Base-by-base conservation (phyloP, 2,888 invertebrate genomes). In the Pollenia amentaria region DNA sequence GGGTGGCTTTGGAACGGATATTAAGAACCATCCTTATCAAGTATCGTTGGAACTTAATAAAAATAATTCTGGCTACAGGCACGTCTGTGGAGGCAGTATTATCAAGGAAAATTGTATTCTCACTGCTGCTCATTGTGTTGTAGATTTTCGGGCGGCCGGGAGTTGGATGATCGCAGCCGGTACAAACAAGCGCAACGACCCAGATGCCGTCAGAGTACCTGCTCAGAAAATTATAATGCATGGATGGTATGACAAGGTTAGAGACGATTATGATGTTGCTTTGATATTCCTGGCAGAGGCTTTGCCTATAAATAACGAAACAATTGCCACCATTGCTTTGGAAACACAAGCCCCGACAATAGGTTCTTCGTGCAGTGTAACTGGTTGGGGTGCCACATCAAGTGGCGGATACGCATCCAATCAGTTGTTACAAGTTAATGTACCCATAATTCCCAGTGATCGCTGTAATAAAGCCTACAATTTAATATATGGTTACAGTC, bases 261-360 rank as follows among this genome's bases (percentile, higher is more conserved):
- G 70, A 9, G 89, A 87, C 6, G 95, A 95, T 86, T 94, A 94
- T 84, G 95, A 96, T 81, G 92, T 95, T 10, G 95, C 95, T 0
- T 85, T 95, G 0, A 46, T 92, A 11, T 87, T 91, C n/a, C 75
- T 92, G 1, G 73, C 82, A 0, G 82, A 89, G 0, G 87, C 89
- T 0, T 70, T 92, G 29, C 89, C 89, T 0, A 11, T 92, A 10
- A 87, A 88, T 14, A 46, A 86, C 8, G 65, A 62, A 0, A 86
- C 87, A 18, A 90, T 91, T 9, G 88, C 83, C 6, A 40, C 89
- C 3, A 88, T 91, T 73, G 69, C 76, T 3, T 21, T 91, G 85
- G 89, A 89, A 1, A 40, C 76, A 0, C 44, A 82, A 9, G 7
- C 76, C 7, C 90, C 92, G 0, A 12, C 29, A 0, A 75, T 70